Evolutionary conservation across 2,888 invertebrate genomes (phyloP).

Genomic region (Netelia virgata): DNA sequence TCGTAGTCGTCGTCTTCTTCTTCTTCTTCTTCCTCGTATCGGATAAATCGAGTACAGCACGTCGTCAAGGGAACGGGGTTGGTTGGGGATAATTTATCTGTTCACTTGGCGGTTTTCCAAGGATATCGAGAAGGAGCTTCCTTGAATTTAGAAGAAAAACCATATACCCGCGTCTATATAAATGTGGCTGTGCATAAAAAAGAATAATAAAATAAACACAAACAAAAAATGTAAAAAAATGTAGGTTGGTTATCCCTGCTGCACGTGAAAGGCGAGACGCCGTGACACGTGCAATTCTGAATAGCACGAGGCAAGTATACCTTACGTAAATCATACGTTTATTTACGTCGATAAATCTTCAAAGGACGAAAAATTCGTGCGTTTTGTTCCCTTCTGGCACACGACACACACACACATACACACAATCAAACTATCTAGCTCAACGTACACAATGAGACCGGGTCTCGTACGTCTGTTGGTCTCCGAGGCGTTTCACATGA

Average conservation of each 20-base stretch:
- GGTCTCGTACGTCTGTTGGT: constrained; percentile 4
- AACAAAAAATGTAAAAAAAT: no score
- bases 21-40: background rate
- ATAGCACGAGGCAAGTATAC: background rate
- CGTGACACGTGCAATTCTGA: constrained; percentile 9
- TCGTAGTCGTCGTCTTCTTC: background rate
- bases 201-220: constrained; percentile 4
- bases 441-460: background rate
- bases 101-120: constrained; percentile 69
- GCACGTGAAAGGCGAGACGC: background rate
- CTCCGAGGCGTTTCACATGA: constrained; percentile 28
- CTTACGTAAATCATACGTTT: constrained; percentile 1
- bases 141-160: constrained; percentile 61
- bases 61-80: constrained; percentile 20
- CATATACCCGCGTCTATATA: constrained; percentile 3
- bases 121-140: constrained; percentile 63
- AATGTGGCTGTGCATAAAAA: background rate
- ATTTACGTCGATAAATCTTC: constrained; percentile 2
- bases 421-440: background rate
- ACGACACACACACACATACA: background rate
- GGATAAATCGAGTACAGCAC: constrained; percentile 59
- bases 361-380: background rate
- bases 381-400: background rate
- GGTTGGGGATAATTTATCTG: constrained; percentile 63
- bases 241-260: background rate